Base-by-base conservation (phyloP, 2,797 vertebrate genomes). In the Sebastes kiyomatsui region DNA sequence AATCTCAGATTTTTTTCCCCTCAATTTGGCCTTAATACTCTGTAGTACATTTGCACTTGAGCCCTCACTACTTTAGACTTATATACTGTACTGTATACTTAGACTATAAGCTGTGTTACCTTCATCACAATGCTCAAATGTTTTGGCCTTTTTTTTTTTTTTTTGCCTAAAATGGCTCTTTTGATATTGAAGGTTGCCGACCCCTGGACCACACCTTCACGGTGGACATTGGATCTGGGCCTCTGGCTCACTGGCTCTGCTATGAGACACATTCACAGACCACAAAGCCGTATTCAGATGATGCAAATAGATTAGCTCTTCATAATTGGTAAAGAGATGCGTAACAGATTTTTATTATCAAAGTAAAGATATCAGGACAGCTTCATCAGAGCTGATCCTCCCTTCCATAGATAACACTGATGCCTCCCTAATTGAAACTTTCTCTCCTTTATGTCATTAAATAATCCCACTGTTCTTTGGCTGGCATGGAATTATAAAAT, bases 381-480 rank as follows among this genome's bases (percentile, higher is more conserved):
- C 33, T 32, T 33, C n/a, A 58, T 46, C 76, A n/a, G 14, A 65
- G 67, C 49, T 64, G 25, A 56, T 35, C 46, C 54, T 52, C 35
- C 16, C 35, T 35, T 46, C 27, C 7, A 8, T 35, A 66, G 76
- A 72, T 72, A 33, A 66, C 68, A 49, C 33, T 18, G 22, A 38
- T 14, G 33, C 11, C 27, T 35, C 28, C 59, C 27, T 78, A 70
- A 71, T 55, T 62, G 18, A 67, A 76, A 52, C n/a, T 33, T n/a
- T 14, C 46, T 38, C 5, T 62, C 20, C 62, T 23, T 49, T 76
- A 38, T 70, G 67, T 71, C 67, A 25, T 33, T 33, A 49, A 25
- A 46, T 61, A 54, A 67, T 52, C 16, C 68, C 10, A 16, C 75
- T 70, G 52, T 71, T 72, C 77, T 35, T 49, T 70, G 6, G 61